phyloP scores from a whole-genome alignment of 2,888 invertebrate species.

The Biston stratarius region DNA sequence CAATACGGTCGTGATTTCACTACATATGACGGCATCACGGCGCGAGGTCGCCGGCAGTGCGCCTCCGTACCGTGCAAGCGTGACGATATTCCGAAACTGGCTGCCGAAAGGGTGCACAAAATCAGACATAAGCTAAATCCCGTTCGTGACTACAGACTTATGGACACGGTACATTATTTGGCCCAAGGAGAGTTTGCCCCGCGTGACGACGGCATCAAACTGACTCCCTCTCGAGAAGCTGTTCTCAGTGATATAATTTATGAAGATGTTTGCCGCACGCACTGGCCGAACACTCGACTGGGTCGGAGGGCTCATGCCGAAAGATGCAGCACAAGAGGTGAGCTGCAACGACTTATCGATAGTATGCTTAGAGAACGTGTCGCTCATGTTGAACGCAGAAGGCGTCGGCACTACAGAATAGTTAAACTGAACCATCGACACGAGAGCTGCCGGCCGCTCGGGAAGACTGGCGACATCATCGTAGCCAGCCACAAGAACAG shows the following conservation, averaged over 20 bases:
- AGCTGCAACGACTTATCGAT: conserved; percentile 78
- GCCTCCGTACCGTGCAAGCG: conserved; percentile 79
- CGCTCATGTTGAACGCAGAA: conserved; percentile 76
- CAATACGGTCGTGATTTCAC: conserved; percentile 81
- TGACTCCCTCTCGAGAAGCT: conserved; percentile 80
- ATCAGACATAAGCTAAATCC: conserved; percentile 80
- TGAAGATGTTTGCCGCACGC: conserved; percentile 82
- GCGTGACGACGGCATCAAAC: conserved; percentile 79
- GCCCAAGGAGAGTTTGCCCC: conserved; percentile 84
- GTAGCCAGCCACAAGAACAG: conserved; percentile 79
- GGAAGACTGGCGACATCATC: conserved; percentile 81
- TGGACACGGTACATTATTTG: conserved; percentile 82
- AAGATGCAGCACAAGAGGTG: conserved; percentile 68
- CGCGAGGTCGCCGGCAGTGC: conserved; percentile 75
- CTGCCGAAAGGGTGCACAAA: conserved; percentile 78
- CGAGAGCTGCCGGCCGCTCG: conserved; percentile 73
- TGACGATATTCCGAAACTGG: conserved; percentile 71
- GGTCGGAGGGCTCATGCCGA: conserved; percentile 72
- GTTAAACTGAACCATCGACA: conserved; percentile 79
- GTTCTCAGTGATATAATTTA: conserved; percentile 82
- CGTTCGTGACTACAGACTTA: conserved; percentile 78
- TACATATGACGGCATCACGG: conserved; percentile 78
- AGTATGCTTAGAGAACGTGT: conserved; percentile 76
- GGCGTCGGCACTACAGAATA: conserved; percentile 79
- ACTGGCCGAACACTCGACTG: conserved; percentile 78